Base-by-base conservation (phyloP, 2,888 invertebrate genomes). In the Furcula furcula region DNA sequence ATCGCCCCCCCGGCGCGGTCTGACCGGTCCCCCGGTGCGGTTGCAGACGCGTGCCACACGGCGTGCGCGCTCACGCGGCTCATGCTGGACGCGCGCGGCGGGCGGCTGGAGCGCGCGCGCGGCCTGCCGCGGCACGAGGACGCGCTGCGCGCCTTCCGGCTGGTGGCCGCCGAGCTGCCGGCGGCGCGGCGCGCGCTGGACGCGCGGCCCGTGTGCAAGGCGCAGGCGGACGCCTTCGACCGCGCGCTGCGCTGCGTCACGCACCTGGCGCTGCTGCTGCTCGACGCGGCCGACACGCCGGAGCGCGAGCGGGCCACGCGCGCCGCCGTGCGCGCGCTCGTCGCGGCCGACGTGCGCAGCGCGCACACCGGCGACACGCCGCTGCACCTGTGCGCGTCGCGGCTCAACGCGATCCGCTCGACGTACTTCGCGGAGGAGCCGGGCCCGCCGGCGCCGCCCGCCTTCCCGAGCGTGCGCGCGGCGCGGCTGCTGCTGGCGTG, bases 21-120 rank as follows among this genome's bases (percentile, higher is more conserved):
- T 7, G 3, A 9, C 20, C 12, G 13, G 13, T 4, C n/a, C 27
- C 7, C 4, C 13, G 13, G 6, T 7, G 14, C 3, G 27, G 26
- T 34, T 34, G 7, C 93, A 40, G 97, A 97, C 80, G 95, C 97
- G 27, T 94, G 95, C 72, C 96, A 95, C 79, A 93, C 95, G 33
- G 95, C 95, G 38, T 94, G 96, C 85, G 96, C 97, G 12, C 87
- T 97, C 32, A 94, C 97, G 41, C 92, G 95, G 55, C 91, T 97
- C 42, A 94, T 96, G 92, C 90, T 96, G 55, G 94, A 94, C 76
- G 90, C 93, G 58, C 91, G 91, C 58, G 90, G 90, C 42, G 92
- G 92, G 47, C 89, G 89, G 11, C 77, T 89, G 38, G 90, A 90
- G 55, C 82, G 83, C 79, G 50, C 73, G 33, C 53, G 81, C 82